phyloP scores from a whole-genome alignment of 2,113 vertebrate genomes.

The Tinamus guttatus region DNA sequence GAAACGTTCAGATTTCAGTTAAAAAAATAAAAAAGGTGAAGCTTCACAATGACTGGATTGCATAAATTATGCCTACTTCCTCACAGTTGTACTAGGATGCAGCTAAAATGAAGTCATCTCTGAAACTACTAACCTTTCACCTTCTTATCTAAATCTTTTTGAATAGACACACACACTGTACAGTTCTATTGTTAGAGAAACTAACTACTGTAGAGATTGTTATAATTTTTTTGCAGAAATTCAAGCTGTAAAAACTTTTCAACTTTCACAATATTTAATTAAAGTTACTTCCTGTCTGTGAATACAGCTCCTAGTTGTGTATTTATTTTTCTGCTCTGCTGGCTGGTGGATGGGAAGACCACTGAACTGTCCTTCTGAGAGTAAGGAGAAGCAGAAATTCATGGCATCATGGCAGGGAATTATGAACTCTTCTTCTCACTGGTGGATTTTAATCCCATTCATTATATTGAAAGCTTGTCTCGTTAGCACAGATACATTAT shows the following conservation, averaged over 20 bases:
- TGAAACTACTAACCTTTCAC: conserved; percentile 89
- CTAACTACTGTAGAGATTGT: conserved; percentile 99
- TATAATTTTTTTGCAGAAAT: conserved; percentile 98
- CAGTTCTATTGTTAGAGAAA: conserved; percentile 94
- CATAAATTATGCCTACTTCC: conserved; percentile 73
- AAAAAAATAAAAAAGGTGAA: conserved; percentile 70
- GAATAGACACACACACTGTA: conserved; percentile 97
- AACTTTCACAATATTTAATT: conserved; percentile 99
- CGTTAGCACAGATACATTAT: background rate
- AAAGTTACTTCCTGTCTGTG: conserved; percentile 99
- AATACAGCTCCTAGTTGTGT: conserved; percentile 78
- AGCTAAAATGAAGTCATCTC: conserved; percentile 83
- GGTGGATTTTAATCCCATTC: background rate
- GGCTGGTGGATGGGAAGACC: background rate
- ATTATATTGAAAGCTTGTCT: background rate
- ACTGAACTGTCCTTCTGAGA: background rate
- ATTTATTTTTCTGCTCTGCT: conserved; percentile 75
- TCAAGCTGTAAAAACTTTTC: conserved; percentile 99
- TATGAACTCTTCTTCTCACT: background rate
- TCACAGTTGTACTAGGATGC: conserved; percentile 79
- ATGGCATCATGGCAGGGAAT: background rate
- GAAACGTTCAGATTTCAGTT: conserved; percentile 74
- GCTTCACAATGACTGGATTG: conserved; percentile 81
- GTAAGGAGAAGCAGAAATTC: background rate
- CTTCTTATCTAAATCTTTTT: conserved; percentile 87